Percentiles rank a stretch among this genome's conserved stretches.
Evolutionary conservation across 1,140 invertebrate species (phyloP).

Genomic region (Atopsyche davidsoni): DNA sequence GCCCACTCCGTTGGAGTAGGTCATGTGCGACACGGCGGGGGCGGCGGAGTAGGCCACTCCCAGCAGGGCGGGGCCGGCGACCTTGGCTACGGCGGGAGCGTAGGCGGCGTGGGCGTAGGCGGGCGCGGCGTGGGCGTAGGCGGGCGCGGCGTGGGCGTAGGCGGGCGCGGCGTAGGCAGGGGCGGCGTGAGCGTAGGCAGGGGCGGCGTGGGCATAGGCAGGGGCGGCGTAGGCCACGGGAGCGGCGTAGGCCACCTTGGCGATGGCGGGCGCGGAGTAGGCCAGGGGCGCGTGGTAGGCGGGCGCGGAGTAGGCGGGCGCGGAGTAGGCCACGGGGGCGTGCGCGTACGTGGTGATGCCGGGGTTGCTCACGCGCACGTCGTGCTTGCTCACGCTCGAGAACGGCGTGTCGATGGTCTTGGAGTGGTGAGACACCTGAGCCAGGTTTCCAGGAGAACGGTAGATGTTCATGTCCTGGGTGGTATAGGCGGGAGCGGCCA

Average conservation of each 20-base stretch:
- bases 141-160: slow-evolving; percentile 32
- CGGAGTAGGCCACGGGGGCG: slow-evolving; percentile 24
- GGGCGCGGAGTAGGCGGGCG: slow-evolving; percentile 30
- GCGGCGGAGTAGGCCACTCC: slow-evolving; percentile 58
- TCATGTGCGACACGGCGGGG: slow-evolving; percentile 61
- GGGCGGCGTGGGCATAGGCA: slow-evolving; percentile 37
- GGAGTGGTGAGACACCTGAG: slow-evolving; percentile 55
- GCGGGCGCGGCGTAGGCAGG: slow-evolving; percentile 38
- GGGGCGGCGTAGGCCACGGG: slow-evolving; percentile 34
- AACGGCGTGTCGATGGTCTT: slow-evolving; percentile 63
- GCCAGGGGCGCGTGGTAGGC: slow-evolving; percentile 19
- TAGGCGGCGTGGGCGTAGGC: slow-evolving; percentile 36
- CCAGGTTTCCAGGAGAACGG: slow-evolving; percentile 56
- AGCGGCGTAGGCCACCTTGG: slow-evolving; percentile 14
- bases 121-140: slow-evolving; percentile 31
- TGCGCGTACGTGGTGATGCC: slow-evolving; percentile 37
- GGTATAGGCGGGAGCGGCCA: slow-evolving; percentile 49
- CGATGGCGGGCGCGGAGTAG: slow-evolving; percentile 26
- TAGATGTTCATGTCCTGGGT: slow-evolving; percentile 57
- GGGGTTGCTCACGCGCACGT: slow-evolving; percentile 59
- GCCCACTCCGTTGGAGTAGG: slow-evolving; percentile 54
- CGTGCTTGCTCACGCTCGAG: slow-evolving; percentile 58
- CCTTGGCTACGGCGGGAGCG: slow-evolving; percentile 37
- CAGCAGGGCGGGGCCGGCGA: slow-evolving; percentile 42
- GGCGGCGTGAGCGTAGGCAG: slow-evolving; percentile 31